phyloP scores from a whole-genome alignment of 2,888 invertebrate species.

The Sinopyrophorus schimmeli region DNA sequence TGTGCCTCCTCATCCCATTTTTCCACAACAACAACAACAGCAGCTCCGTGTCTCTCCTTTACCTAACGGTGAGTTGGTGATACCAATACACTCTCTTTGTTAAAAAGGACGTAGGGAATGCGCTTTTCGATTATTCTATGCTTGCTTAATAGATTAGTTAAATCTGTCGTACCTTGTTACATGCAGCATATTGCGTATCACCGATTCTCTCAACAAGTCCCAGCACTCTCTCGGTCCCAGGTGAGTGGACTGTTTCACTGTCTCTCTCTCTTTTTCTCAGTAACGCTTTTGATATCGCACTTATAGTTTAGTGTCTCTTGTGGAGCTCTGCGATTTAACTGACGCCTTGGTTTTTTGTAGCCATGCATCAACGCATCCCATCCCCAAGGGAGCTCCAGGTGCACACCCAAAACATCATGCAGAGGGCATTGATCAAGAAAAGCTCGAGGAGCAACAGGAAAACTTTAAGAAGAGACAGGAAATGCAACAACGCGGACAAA shows the following conservation, averaged over 20 bases:
- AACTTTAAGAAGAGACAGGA: slow-evolving; percentile 82
- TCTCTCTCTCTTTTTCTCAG: slow-evolving; percentile 10
- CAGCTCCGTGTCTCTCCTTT: slow-evolving; percentile 64
- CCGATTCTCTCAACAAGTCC: slow-evolving; percentile 70
- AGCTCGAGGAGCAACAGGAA: slow-evolving; percentile 85
- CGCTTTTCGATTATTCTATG: too few relatives aligned
- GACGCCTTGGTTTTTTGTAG: slow-evolving; percentile 51
- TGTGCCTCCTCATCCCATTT: slow-evolving; percentile 51
- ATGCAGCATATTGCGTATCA: slow-evolving; percentile 75
- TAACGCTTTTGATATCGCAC: too few relatives aligned
- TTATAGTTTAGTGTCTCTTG: too few relatives aligned
- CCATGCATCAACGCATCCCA: slow-evolving; percentile 72
- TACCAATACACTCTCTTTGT: too few relatives aligned
- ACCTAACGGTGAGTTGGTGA: slow-evolving; percentile 61
- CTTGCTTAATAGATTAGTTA: too few relatives aligned
- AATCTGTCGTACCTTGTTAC: slow-evolving; percentile 52
- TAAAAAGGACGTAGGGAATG: too few relatives aligned
- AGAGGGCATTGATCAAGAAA: slow-evolving; percentile 85
- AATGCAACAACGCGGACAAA: slow-evolving; percentile 38
- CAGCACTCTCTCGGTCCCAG: slow-evolving; percentile 68
- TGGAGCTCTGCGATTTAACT: too few relatives aligned
- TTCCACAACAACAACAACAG: slow-evolving; percentile 55
- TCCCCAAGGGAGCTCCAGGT: slow-evolving; percentile 83
- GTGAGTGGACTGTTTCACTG: slow-evolving; percentile 55
- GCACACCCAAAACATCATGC: slow-evolving; percentile 86